Conservation (phyloP, 1,140 invertebrate species). For the Drosophila repletoides region DNA sequence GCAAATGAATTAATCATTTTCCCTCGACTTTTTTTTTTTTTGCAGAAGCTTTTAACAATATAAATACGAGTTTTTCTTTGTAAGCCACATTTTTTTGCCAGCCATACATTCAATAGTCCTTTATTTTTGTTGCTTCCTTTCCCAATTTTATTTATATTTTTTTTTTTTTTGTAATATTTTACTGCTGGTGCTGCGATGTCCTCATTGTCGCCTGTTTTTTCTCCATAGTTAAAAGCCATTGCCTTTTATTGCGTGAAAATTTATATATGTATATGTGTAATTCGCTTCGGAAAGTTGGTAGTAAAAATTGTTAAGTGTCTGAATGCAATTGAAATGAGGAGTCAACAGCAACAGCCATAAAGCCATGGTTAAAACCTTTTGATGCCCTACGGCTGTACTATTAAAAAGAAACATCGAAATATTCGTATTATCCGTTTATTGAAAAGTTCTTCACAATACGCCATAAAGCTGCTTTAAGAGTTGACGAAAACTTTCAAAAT, state of each 20-base stretch:
- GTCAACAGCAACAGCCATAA: constrained; percentile 23
- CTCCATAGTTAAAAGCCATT: constrained; percentile 32
- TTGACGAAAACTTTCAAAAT: too few species aligned
- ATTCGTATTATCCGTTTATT: too few species aligned
- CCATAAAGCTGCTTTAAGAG: too few species aligned
- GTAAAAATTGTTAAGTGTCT: constrained; percentile 73
- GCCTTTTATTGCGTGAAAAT: constrained; percentile 72
- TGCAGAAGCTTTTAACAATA: too few species aligned
- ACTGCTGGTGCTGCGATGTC: constrained; percentile 12
- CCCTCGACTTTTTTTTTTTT: too few species aligned
- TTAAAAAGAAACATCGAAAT: too few species aligned
- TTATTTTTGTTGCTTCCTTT: neutral
- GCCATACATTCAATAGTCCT: too few species aligned
- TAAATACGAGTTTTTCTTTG: too few species aligned
- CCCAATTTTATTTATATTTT: constrained; percentile 36
- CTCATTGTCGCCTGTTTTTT: constrained; percentile 29
- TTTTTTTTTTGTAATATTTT: constrained; percentile 42
- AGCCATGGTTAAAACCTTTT: constrained; percentile 24
- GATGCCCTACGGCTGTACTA: constrained; percentile 26
- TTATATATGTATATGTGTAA: constrained; percentile 53
- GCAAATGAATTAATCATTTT: too few species aligned
- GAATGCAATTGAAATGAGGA: constrained; percentile 71
- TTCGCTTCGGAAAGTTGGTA: constrained; percentile 43
- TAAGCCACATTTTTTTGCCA: too few species aligned
- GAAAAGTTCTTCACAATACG: too few species aligned